Base-by-base conservation (phyloP, 2,888 invertebrate species). In the Philereme vetulata region DNA sequence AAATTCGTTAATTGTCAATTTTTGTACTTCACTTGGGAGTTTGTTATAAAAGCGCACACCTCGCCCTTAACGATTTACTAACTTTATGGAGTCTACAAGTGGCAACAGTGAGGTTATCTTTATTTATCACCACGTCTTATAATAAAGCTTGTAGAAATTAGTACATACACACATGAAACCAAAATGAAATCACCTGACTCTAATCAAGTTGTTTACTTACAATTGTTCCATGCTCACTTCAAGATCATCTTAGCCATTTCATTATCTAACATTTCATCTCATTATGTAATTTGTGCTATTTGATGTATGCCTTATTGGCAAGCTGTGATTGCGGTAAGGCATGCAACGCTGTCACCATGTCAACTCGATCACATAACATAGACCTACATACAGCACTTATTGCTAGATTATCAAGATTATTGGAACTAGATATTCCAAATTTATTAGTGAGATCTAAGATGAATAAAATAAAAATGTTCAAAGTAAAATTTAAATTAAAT, bases 321-420 rank as follows among this genome's bases (percentile, higher is more conserved):
- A 44, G 21, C 21, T 21, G 50, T 44, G 38, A 50, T 4, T 47
- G 51, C 34, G 51, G 46, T 11, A 43, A 32, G 34, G 21, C 57
- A 57, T 35, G 51, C 57, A 43, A 57, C 52, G 46, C 51, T 51
- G 56, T 40, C 56, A 51, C 46, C 8, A 5, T 34, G 51, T 51
- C 57, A 47, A 36, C 48, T 35, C 45, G 43, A 36, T 57, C 57
- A 47, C 47, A 47, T 57, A 57, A 21, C 21, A 2, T 6, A 10
- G 21, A 21, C 21, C 5, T 11, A 43, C 9, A 9, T 9, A 42
- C 21, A 21, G 21, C 21, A 7, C 44, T 11, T 5, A n/a, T 38
- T 8, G 38, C 38, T 38, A 35, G 5, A 6, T 35, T 35, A 35
- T 1, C 35, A 35, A 35, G 35, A 6, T 35, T 35, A 6, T 35